Percentiles rank a stretch among this genome's conserved stretches.
Evolutionary conservation across 1,140 invertebrate species (phyloP).

Genomic region (Galleria mellonella): DNA sequence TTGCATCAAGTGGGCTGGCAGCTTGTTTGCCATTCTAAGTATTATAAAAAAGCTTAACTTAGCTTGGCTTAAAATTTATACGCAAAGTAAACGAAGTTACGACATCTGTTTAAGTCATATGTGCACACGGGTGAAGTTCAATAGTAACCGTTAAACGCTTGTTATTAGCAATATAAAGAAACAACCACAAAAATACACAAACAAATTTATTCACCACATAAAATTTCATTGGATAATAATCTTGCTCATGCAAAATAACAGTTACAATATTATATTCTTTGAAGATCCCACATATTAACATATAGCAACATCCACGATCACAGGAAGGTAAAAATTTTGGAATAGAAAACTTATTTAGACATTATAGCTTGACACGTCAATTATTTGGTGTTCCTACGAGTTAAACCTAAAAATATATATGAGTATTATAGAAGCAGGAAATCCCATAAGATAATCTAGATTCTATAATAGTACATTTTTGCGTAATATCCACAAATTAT

Average conservation of each 20-base stretch:
- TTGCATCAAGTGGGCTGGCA: too few species aligned
- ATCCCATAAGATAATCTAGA: constrained; percentile 20
- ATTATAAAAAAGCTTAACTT: too few species aligned
- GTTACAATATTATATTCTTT: constrained; percentile 53
- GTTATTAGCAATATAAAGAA: too few species aligned
- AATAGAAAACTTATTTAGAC: constrained; percentile 67
- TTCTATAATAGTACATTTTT: constrained; percentile 10
- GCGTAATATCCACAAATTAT: constrained; percentile 16
- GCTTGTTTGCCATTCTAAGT: too few species aligned
- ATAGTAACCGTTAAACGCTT: too few species aligned
- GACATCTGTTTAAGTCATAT: too few species aligned
- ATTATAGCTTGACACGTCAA: constrained; percentile 43
- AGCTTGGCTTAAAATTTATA: too few species aligned
- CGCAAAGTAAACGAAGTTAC: too few species aligned
- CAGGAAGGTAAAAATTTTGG: constrained; percentile 71
- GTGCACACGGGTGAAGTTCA: too few species aligned
- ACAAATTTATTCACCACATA: constrained; percentile 73
- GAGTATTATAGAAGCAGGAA: constrained; percentile 49
- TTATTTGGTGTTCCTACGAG: constrained; percentile 64
- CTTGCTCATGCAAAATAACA: constrained; percentile 70
- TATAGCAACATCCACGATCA: constrained; percentile 69
- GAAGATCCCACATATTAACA: constrained; percentile 60
- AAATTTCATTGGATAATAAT: constrained; percentile 66
- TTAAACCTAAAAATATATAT: constrained; percentile 53
- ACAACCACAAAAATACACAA: constrained; percentile 51